These are phyloP conservation scores for Octonoba sinensis DNA, from an alignment of 2,888 invertebrate species.

Conservation along the genomic window DNA sequence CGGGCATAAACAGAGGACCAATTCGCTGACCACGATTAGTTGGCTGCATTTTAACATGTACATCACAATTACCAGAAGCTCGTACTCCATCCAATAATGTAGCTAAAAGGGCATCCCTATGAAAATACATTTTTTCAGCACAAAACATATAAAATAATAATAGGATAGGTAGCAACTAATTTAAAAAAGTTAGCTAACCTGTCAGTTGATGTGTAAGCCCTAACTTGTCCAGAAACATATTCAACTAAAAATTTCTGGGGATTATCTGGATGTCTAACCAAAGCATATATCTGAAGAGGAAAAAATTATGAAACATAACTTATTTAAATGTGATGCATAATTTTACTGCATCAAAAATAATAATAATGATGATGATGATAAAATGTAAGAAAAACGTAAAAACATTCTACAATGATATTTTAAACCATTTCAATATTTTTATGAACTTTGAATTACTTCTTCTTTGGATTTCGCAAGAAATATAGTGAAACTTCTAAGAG, in stretches of 20 bases:
- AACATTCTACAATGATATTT: no score
- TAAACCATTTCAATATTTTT: no score
- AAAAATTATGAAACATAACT: slow-evolving; percentile 56
- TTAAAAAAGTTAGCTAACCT: slow-evolving; percentile 74
- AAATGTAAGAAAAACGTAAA: no score
- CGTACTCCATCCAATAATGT: slow-evolving; percentile 96
- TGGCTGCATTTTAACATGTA: slow-evolving; percentile 88
- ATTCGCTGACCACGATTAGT: slow-evolving; percentile 89
- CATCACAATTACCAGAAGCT: slow-evolving; percentile 95
- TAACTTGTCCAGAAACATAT: slow-evolving; percentile 89
- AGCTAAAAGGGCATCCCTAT: slow-evolving; percentile 92
- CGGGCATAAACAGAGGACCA: slow-evolving; percentile 84
- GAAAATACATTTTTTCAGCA: neutral
- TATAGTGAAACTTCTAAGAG: no score
- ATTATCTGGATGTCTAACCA: slow-evolving; percentile 89
- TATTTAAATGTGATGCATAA: neutral
- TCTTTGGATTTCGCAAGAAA: no score
- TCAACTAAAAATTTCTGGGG: slow-evolving; percentile 95
- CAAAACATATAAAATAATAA: neutral
- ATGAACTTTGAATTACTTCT: no score
- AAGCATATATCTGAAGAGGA: slow-evolving; percentile 83
- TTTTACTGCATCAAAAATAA: neutral
- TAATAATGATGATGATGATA: neutral
- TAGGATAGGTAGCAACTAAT: no score
- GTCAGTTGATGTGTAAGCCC: slow-evolving; percentile 92